Evolutionary conservation across 2,797 vertebrate genomes (phyloP).

Genomic region (Acrossocheilus wenchowensis): DNA sequence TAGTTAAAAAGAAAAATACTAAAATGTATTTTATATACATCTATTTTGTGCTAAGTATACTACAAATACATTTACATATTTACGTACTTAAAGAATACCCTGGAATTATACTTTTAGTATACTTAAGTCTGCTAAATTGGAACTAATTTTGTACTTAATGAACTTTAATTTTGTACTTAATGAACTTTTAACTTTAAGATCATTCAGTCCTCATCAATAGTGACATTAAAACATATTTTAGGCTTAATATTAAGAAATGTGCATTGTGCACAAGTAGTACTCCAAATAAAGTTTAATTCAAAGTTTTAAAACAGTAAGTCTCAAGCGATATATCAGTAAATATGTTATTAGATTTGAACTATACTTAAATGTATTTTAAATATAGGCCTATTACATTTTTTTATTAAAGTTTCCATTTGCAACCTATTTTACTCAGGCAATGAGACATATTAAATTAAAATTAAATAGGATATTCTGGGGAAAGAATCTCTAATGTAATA

Average conservation of each 20-base stretch:
- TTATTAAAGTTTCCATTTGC: neutral
- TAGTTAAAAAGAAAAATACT: neutral
- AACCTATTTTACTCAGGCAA: neutral
- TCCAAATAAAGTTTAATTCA: neutral
- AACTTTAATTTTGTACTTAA: neutral
- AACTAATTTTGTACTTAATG: neutral
- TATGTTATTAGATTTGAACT: neutral
- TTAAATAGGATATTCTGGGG: neutral
- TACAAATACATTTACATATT: no score
- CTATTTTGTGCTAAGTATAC: no score
- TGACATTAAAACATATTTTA: neutral
- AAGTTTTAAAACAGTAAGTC: neutral
- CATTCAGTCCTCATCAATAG: neutral
- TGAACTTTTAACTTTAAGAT: neutral
- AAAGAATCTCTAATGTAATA: neutral
- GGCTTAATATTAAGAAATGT: neutral
- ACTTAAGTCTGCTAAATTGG: neutral
- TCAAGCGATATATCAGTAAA: neutral
- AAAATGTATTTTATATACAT: neutral
- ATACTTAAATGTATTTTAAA: neutral
- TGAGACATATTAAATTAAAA: neutral
- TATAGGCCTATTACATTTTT: neutral
- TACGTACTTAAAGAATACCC: no score
- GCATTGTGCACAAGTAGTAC: neutral
- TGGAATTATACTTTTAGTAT: neutral